phyloP scores from a whole-genome alignment of 1,140 invertebrate genomes.

The Lutraria rhynchaena region DNA sequence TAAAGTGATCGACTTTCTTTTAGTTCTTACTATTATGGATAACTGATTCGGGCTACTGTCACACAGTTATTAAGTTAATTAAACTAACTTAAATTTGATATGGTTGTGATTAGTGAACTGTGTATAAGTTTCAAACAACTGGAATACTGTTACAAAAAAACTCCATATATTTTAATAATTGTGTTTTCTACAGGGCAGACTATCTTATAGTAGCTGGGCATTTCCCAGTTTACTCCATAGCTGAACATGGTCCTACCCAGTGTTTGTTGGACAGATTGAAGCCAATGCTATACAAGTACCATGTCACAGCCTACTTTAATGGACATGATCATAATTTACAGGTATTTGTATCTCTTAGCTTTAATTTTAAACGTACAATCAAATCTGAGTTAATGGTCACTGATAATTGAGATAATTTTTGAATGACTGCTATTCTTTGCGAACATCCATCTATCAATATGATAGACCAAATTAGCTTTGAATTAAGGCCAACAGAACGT shows the following conservation, averaged over 20 bases:
- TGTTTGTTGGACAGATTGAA: conserved; percentile 81
- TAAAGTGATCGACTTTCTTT: neutral
- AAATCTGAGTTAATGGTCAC: no score
- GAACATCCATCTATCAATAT: no score
- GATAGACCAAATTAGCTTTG: no score
- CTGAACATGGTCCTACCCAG: conserved; percentile 82
- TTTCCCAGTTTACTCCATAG: conserved; percentile 84
- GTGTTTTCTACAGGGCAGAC: conserved; percentile 81
- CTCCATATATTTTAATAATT: neutral
- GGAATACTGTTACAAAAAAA: neutral
- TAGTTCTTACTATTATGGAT: no score
- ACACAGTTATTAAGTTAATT: neutral
- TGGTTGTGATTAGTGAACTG: neutral
- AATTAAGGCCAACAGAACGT: no score
- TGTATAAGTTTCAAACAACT: neutral
- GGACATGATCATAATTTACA: conserved; percentile 84
- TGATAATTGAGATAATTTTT: no score
- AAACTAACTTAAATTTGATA: neutral
- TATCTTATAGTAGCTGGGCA: conserved; percentile 84
- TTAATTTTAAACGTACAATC: no score
- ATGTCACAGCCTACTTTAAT: conserved; percentile 83
- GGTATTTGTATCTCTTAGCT: no score
- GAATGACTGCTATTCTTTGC: no score
- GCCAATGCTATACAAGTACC: conserved; percentile 82
- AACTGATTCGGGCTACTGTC: no score